These are phyloP conservation scores for Campylomormyrus numenius DNA, from an alignment of 2,113 vertebrate genomes.

Conservation along the genomic window DNA sequence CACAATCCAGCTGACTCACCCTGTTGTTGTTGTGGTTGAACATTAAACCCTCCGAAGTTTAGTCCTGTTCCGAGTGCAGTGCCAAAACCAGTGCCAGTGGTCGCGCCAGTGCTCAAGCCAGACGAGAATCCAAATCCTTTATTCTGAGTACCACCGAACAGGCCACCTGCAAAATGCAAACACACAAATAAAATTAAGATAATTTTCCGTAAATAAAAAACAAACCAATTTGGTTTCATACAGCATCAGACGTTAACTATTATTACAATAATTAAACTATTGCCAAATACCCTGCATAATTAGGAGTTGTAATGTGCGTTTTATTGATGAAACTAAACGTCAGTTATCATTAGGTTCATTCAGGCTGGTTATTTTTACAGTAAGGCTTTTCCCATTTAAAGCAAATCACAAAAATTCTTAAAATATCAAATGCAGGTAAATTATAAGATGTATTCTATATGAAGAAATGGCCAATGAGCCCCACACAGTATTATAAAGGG, in stretches of 20 bases:
- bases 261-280: background rate
- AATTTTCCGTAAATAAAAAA: background rate
- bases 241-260: background rate
- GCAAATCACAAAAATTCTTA: background rate
- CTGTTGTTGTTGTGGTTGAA: constrained; percentile 71
- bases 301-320: background rate
- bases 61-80: constrained; percentile 74
- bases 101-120: constrained; percentile 68
- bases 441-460: background rate
- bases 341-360: background rate
- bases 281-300: background rate
- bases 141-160: constrained; percentile 84
- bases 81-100: constrained; percentile 73
- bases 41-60: constrained; percentile 80
- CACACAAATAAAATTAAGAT: background rate
- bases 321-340: background rate
- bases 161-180: constrained; percentile 52
- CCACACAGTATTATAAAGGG: background rate
- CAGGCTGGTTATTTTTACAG: background rate
- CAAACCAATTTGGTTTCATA: background rate
- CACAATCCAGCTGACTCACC: constrained; percentile 37
- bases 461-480: background rate
- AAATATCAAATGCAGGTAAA: background rate
- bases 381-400: background rate
- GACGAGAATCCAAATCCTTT: constrained; percentile 92